phyloP scores from a whole-genome alignment of 2,113 vertebrate genomes.

The Speoplatyrhinus poulsoni region DNA sequence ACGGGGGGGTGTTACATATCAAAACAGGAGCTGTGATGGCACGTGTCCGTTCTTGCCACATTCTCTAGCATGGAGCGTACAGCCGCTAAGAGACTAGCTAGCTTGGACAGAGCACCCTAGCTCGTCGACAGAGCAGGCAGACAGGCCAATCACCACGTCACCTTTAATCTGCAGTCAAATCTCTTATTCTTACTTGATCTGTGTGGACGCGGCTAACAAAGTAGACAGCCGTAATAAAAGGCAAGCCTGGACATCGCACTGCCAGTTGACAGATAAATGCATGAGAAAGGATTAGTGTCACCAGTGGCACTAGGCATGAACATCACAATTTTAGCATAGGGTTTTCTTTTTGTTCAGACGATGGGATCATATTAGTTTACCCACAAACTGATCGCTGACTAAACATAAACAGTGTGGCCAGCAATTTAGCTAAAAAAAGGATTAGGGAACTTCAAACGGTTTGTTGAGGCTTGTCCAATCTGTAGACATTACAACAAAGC shows the following conservation, averaged over 20 bases:
- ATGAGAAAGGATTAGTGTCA: constrained; percentile 19
- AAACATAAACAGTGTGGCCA: not conserved
- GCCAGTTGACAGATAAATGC: not conserved
- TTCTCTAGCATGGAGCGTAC: constrained; percentile 25
- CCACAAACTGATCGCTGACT: too few relatives aligned
- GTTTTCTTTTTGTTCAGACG: too few relatives aligned
- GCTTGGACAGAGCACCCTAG: too few relatives aligned
- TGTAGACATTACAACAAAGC: constrained; percentile 4
- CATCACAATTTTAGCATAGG: constrained; percentile 10
- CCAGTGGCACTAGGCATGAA: not conserved
- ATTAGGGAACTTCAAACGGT: constrained; percentile 38
- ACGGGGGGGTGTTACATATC: not conserved
- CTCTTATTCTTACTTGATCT: constrained; percentile 27
- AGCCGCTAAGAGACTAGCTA: constrained; percentile 35
- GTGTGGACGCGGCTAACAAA: constrained; percentile 52
- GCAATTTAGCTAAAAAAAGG: constrained; percentile 21
- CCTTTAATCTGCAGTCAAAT: constrained; percentile 41
- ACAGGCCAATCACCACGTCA: too few relatives aligned
- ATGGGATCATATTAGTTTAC: too few relatives aligned
- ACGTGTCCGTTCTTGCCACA: constrained; percentile 39
- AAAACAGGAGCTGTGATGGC: constrained; percentile 10
- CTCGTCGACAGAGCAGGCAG: too few relatives aligned
- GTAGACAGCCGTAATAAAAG: constrained; percentile 56
- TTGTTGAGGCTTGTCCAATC: constrained; percentile 39
- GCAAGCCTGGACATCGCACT: constrained; percentile 23